Base-by-base conservation (phyloP, 2,113 vertebrate species). In the Callopanchax toddi region DNA sequence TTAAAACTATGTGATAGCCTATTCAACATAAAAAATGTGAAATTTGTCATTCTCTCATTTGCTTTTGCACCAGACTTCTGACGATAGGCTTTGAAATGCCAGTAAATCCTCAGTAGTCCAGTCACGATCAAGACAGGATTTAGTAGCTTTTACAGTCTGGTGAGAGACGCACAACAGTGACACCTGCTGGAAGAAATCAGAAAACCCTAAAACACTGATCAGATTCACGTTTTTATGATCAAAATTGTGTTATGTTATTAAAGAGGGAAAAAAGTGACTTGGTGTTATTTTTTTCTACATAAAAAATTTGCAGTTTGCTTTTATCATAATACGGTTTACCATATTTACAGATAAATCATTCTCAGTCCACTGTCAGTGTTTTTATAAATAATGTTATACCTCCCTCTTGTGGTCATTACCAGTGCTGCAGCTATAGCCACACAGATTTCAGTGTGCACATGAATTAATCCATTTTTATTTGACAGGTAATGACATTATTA, bases 121-220 rank as follows among this genome's bases (percentile, higher is more conserved):
- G 74, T 78, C 86, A 89, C 86, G 79, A 79, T 3, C 72, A 12
- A 32, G 17, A 48, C 20, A 67, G 37, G 48, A 77, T 66, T 67
- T 75, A 76, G 36, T 63, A 72, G 65, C 59, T 36, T 44, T 46
- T 16, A 12, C 39, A 39, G 22, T 22, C 17, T 6, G 13, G 51
- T 34, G 59, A 32, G 11, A 16, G 20, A 42, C 16, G 45, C 10
- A 18, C 11, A 53, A 64, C 60, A 82, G 64, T 48, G 85, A 78
- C 86, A 62, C 60, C 1, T 34, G 9, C 53, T 1, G 83, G 46
- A 6, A n/a, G 1, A 5, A 39, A n/a, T 12, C 11, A n/a, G 21
- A 22, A 23, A 22, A 44, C 22, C 18, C 32, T 21, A 0, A 20
- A 26, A 60, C 1, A 15, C 25, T 50, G 4, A 26, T 17, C 57